phyloP scores from a whole-genome alignment of 2,113 vertebrate species.

The Eurystomus gularis region DNA sequence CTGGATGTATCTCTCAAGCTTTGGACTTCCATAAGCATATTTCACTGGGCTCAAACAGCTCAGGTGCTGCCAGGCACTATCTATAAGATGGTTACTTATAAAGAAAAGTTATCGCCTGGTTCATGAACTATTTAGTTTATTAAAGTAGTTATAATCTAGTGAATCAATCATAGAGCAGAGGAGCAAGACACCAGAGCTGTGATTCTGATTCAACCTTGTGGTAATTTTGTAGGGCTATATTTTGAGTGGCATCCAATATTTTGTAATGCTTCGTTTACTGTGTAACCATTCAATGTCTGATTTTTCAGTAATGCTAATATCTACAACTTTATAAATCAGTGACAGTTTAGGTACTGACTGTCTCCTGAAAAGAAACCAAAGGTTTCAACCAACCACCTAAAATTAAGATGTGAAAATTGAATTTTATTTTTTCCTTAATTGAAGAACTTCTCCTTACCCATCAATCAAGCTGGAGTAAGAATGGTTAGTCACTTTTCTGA shows the following conservation, averaged over 20 bases:
- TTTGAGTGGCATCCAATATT: neutral
- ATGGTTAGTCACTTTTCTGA: neutral
- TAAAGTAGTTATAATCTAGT: neutral
- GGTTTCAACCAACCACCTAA: neutral
- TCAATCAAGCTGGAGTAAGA: neutral
- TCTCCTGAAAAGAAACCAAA: neutral
- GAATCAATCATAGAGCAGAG: neutral
- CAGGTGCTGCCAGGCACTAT: neutral
- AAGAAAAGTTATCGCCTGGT: neutral
- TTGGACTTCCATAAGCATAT: neutral
- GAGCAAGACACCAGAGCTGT: neutral
- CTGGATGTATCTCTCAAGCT: neutral
- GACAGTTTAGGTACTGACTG: neutral
- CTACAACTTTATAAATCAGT: neutral
- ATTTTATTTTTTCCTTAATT: neutral
- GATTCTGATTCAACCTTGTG: neutral
- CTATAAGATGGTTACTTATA: neutral
- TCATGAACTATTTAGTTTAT: neutral
- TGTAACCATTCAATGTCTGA: neutral
- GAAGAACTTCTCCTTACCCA: neutral
- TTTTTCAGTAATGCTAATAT: neutral
- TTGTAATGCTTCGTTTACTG: neutral
- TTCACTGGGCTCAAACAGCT: neutral
- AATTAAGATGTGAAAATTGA: neutral
- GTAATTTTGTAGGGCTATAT: neutral